Base-by-base conservation (phyloP, 2,888 invertebrate genomes). In the Eulithis testata region DNA sequence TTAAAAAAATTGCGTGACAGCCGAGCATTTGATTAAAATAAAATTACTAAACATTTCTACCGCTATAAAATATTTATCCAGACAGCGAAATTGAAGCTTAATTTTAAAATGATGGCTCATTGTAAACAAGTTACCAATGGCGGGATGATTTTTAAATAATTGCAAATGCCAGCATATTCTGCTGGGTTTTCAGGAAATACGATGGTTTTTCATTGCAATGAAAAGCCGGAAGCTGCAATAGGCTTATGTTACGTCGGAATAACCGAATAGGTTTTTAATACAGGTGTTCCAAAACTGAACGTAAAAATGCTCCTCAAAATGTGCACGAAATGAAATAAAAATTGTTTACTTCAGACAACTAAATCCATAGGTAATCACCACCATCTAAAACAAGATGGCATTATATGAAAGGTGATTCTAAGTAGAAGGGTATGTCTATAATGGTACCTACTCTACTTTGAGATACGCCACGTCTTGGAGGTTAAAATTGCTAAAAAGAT, bases 111-210 rank as follows among this genome's bases (percentile, higher is more conserved):
- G 61, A 65, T 64, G 65, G 67, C 52, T 74, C 76, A 74, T 76
- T 77, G 75, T 70, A 75, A 70, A 65, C 66, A 64, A 65, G 67
- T 69, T 71, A 68, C 65, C 51, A 63, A 62, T 63, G 56, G 57
- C 73, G 68, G 72, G 69, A 69, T 70, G 73, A 73, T 75, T 73
- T 75, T 74, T 69, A 71, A 76, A 77, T 75, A 71, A 74, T 74
- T 74, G 65, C 68, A 59, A 68, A 57, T 44, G 63, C 63, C 53
- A 61, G 55, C 49, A 44, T 43, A 55, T 68, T 63, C 68, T 53
- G 65, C 63, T 44, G 40, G 40, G 8, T 40, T 40, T 40, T 40
- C 40, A 40, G 60, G 47, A 68, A 65, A 51, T 55, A 47, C 56
- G 51, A 63, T 21, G 68, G 52, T 55, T 59, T 73, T 63, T 63